Base-by-base conservation (phyloP, 2,113 vertebrate species). In the Halcyon senegalensis region DNA sequence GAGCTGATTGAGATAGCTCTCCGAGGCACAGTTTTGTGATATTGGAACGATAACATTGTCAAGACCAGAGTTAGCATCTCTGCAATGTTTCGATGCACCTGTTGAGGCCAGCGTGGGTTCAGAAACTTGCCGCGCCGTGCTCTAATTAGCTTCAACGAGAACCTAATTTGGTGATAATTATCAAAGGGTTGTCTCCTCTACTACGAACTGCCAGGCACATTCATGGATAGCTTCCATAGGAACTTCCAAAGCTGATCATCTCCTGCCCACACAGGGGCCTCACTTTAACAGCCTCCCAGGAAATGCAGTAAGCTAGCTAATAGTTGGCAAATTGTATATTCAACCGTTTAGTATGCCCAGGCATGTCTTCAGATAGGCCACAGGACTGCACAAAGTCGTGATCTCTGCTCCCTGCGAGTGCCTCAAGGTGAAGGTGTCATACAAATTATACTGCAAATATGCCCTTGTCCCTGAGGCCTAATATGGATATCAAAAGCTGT, bases 131-230 rank as follows among this genome's bases (percentile, higher is more conserved):
- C 2, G 1, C 27, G 14, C 37, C 53, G 19, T 46, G 21, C 55
- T 92, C 64, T 92, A 84, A 93, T 90, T 86, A 92, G 13, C 35
- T 50, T 25, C 66, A 93, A n/a, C 56, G 5, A 96, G 72, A 72
- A 84, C 12, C 14, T 95, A 87, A 94, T 95, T 94, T 53, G 43
- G 27, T 0, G 4, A 68, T 82, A 76, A 75, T 67, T 91, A 87
- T 89, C 35, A 56, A 48, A 92, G 44, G 1, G 2, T 46, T 93
- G 56, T 77, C 25, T 75, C 56, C 56, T 78, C 58, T 55, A 1
- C 16, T 50, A 8, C 82, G 51, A 87, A 87, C 56, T 59, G n/a
- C 13, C 63, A 11, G 37, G 27, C 28, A 81, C 6, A 4, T 28
- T 83, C 18, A 44, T 4, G 37, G 13, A 11, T 21, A 64, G 18